Percentiles rank a stretch among this genome's conserved stretches.
Evolutionary conservation across 2,888 invertebrate genomes (phyloP).

Genomic region (Cryptocheilus praepositus): DNA sequence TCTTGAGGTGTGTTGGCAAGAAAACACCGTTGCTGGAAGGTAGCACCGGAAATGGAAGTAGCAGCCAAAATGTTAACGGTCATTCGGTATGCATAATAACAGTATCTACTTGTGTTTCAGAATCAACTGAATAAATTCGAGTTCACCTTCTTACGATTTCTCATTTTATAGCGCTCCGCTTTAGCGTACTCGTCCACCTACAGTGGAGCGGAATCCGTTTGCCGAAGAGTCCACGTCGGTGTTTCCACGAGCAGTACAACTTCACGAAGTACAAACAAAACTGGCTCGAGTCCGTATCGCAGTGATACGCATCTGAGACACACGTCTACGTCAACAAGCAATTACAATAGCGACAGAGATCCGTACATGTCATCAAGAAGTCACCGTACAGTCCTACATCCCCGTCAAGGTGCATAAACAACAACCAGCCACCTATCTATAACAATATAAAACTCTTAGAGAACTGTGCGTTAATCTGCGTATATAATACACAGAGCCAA

Average conservation of each 20-base stretch:
- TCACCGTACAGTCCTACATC: constrained; percentile 61
- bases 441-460: too few species aligned
- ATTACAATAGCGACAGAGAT: constrained; percentile 81
- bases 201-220: constrained; percentile 81
- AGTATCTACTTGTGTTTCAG: neutral
- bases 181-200: constrained; percentile 90
- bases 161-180: constrained; percentile 81
- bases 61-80: constrained; percentile 85
- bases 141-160: too few species aligned
- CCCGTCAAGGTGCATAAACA: constrained; percentile 63
- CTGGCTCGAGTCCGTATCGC: constrained; percentile 93
- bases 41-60: constrained; percentile 82
- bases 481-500: constrained; percentile 44
- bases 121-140: constrained; percentile 10
- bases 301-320: constrained; percentile 90
- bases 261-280: constrained; percentile 94
- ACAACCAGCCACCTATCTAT: neutral
- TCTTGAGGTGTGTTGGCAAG: constrained; percentile 86
- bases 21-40: constrained; percentile 88
- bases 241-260: constrained; percentile 97
- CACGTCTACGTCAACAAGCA: constrained; percentile 90
- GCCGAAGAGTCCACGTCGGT: constrained; percentile 86
- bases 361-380: constrained; percentile 69
- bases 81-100: constrained; percentile 75
- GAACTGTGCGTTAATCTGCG: too few species aligned